Percentiles rank a stretch among this genome's conserved stretches.
Evolutionary conservation across 2,797 vertebrate genomes (phyloP).

Genomic region (Todus mexicanus): DNA sequence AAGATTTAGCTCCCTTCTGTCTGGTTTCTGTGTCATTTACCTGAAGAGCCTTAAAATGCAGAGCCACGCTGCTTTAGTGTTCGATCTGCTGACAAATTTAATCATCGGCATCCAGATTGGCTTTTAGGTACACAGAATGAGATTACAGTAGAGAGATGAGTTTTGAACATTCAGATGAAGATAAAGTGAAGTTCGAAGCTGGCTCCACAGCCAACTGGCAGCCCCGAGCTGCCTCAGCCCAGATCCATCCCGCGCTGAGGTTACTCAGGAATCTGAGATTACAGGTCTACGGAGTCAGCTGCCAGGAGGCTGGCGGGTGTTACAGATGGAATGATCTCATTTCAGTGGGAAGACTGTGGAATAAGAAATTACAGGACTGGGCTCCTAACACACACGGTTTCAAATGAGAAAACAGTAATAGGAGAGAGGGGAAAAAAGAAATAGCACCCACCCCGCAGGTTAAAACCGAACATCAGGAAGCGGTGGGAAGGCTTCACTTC

Average conservation of each 20-base stretch:
- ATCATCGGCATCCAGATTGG: background rate
- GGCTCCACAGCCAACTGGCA: background rate
- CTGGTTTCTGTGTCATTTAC: background rate
- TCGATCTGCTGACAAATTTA: conserved; percentile 17
- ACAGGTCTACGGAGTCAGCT: background rate
- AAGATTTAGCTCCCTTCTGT: background rate
- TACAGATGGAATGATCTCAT: background rate
- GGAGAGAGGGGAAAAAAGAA: background rate
- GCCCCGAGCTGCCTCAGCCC: background rate
- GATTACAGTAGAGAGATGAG: background rate
- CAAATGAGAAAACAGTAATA: background rate
- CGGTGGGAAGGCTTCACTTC: background rate
- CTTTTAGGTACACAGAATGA: conserved; percentile 25
- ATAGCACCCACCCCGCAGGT: background rate
- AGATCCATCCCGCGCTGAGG: background rate
- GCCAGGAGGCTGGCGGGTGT: background rate
- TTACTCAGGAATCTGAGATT: background rate
- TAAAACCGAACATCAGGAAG: background rate
- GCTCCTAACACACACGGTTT: background rate
- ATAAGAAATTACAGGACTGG: background rate
- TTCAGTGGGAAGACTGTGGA: conserved; percentile 1
- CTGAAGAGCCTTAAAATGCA: background rate
- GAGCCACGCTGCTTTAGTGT: background rate
- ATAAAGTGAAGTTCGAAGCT: background rate
- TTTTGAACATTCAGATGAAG: background rate